Percentiles rank a stretch among this genome's conserved stretches.
phyloP scores from a whole-genome alignment of 2,113 vertebrate species.

The Arizona elegans region DNA sequence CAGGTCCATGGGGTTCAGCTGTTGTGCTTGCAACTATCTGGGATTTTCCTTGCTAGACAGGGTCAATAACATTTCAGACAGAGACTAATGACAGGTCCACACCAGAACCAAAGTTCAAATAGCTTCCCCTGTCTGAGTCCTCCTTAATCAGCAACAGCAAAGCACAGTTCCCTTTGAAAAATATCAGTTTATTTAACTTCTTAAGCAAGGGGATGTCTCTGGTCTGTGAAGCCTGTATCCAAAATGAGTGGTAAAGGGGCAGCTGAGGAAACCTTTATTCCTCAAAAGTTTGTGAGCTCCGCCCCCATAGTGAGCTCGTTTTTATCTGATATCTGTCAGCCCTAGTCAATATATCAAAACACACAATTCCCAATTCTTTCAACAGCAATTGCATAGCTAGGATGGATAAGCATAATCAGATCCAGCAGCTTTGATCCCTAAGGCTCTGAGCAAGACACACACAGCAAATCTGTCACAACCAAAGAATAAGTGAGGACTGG shows the following conservation, averaged over 20 bases:
- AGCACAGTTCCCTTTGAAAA: not conserved
- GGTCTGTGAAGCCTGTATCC: not conserved
- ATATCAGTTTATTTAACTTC: not conserved
- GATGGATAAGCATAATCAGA: constrained; percentile 3
- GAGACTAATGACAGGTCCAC: not conserved
- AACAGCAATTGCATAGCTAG: not conserved
- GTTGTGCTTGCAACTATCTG: not conserved
- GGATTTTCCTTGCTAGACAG: not conserved
- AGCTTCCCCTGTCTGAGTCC: not conserved
- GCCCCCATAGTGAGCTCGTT: not conserved
- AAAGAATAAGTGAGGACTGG: not conserved
- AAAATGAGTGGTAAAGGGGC: not conserved
- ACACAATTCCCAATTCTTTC: constrained; percentile 10
- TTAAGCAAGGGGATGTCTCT: not conserved
- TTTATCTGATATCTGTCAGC: constrained; percentile 1
- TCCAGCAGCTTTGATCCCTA: not conserved
- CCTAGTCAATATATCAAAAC: not conserved
- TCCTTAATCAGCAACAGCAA: not conserved
- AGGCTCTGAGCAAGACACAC: not conserved
- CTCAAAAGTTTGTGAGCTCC: not conserved
- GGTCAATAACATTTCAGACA: not conserved
- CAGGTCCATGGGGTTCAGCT: not conserved
- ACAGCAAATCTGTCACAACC: not conserved
- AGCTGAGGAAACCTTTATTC: not conserved
- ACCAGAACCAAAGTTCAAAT: not conserved